A percentile compares a stretch with the other conserved stretches of the same genome.
Conservation (phyloP, 2,888 invertebrate species). For the Scotopteryx bipunctaria region DNA sequence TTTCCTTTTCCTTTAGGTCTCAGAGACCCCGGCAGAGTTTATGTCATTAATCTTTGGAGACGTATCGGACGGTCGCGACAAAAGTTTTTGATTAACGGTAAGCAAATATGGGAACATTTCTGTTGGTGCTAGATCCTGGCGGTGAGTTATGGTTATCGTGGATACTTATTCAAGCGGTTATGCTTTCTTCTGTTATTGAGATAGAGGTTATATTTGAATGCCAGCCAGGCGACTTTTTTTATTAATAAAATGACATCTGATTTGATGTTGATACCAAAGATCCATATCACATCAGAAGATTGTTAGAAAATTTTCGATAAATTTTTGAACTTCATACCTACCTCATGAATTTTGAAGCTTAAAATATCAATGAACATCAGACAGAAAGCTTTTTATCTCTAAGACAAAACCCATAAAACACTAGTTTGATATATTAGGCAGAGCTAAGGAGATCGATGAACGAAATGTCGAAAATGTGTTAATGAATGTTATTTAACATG, state of each 20-base stretch:
- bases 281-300: neutral
- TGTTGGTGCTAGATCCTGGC: constrained; percentile 41
- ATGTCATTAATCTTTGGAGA: constrained; percentile 69
- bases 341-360: no score
- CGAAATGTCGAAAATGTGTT: no score
- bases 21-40: constrained; percentile 58
- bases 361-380: no score
- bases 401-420: no score
- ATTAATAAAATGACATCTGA: constrained; percentile 28
- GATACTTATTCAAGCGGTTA: constrained; percentile 7
- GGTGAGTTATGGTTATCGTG: constrained; percentile 25
- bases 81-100: constrained; percentile 71
- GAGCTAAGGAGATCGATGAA: no score
- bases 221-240: constrained; percentile 12
- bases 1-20: constrained; percentile 69
- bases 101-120: constrained; percentile 69
- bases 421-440: no score
- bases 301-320: no score
- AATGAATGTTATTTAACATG: no score
- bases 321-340: no score
- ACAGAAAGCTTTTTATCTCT: no score
- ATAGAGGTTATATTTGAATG: constrained; percentile 14
- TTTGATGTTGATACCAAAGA: constrained; percentile 1
- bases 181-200: neutral
- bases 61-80: constrained; percentile 62